Conservation (phyloP, 1,140 invertebrate species). For the Drosophila kanapiae region DNA sequence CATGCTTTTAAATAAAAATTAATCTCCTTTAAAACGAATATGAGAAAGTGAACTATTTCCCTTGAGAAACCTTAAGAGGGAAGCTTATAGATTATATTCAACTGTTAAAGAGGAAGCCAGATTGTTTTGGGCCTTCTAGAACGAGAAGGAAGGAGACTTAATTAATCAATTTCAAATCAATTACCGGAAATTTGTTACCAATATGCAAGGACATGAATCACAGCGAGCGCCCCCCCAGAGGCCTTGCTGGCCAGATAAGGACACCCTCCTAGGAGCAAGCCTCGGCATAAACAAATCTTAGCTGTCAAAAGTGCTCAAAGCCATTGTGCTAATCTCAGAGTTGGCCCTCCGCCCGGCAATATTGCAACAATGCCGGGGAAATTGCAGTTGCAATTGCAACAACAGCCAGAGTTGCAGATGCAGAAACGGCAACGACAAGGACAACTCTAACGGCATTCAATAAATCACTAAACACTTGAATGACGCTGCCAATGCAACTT, state of each 20-base stretch:
- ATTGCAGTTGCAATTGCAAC: neutral
- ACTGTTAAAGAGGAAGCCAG: neutral
- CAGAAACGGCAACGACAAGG: neutral
- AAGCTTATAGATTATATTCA: too few relatives aligned
- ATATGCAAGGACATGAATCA: constrained; percentile 83
- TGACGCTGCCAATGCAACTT: constrained; percentile 83
- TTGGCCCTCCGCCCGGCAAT: neutral
- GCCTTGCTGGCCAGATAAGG: constrained; percentile 34
- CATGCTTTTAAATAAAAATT: neutral
- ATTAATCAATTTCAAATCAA: constrained; percentile 84
- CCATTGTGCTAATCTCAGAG: constrained; percentile 79
- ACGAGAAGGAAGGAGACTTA: constrained; percentile 43
- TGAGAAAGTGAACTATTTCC: too few relatives aligned
- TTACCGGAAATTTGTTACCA: constrained; percentile 84
- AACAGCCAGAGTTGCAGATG: constrained; percentile 13
- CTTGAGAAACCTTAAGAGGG: too few relatives aligned
- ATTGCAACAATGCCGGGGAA: constrained; percentile 25
- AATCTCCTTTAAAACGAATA: neutral
- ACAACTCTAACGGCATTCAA: constrained; percentile 61
- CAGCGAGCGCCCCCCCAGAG: constrained; percentile 4
- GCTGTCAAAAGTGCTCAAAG: constrained; percentile 83
- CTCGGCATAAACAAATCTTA: constrained; percentile 76
- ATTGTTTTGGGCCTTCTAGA: neutral
- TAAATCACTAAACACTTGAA: constrained; percentile 85
- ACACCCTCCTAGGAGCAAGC: too few relatives aligned